These are phyloP conservation scores for Ascidia mentula DNA, from an alignment of 23 tunicate genomes.

Conservation along the genomic window DNA sequence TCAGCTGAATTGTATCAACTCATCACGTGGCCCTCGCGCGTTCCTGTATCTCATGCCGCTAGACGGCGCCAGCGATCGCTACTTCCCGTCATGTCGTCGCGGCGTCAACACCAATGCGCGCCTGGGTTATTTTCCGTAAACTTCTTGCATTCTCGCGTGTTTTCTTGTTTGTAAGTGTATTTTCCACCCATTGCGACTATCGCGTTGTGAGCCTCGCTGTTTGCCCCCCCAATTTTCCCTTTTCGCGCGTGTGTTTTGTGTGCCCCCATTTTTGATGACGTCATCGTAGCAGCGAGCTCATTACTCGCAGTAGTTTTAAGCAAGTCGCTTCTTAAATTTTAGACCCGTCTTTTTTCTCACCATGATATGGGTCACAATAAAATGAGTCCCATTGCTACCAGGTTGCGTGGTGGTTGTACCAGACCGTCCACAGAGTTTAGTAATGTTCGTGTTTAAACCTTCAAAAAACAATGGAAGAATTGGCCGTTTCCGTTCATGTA, in stretches of 20 bases:
- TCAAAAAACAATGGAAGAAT: no score
- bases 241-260: conserved; percentile 6
- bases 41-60: neutral
- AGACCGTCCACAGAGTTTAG: no score
- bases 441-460: no score
- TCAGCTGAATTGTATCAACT: neutral
- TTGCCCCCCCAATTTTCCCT: neutral
- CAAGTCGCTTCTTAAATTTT: neutral
- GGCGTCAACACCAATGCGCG: neutral
- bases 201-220: neutral
- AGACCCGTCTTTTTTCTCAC: neutral
- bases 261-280: conserved; percentile 9
- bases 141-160: neutral
- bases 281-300: neutral
- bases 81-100: neutral
- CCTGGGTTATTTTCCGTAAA: neutral
- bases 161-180: neutral
- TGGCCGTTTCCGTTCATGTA: no score
- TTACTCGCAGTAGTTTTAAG: neutral
- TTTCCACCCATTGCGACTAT: neutral
- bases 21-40: conserved; percentile 1
- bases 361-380: neutral
- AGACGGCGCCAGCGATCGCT: neutral
- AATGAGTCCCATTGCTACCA: conserved; percentile 1
- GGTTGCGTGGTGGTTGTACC: no score